Percentiles rank a stretch among this genome's conserved stretches.
Evolutionary conservation across 1,140 invertebrate genomes (phyloP).

Genomic region (Pseudobourletiella spinata): DNA sequence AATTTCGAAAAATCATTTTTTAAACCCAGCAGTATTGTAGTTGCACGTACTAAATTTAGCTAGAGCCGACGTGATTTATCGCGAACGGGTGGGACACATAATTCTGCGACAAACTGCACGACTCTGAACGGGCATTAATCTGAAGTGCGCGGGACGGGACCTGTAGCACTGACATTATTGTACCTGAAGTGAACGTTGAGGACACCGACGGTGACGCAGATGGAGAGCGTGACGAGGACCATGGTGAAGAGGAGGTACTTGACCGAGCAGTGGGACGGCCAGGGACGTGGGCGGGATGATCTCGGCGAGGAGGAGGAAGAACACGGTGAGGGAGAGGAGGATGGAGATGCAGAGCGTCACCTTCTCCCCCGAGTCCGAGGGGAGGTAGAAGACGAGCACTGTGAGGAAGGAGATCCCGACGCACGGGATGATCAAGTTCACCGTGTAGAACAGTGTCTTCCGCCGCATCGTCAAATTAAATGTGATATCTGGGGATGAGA

Average conservation of each 20-base stretch:
- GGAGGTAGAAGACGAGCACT: conserved; percentile 89
- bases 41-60: background rate
- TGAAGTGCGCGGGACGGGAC: background rate
- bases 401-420: conserved; percentile 88
- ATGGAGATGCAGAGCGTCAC: conserved; percentile 93
- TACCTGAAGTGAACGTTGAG: conserved; percentile 97
- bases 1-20: background rate
- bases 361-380: conserved; percentile 92
- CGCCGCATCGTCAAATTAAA: conserved; percentile 91
- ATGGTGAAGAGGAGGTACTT: conserved; percentile 96
- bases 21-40: background rate
- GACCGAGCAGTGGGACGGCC: conserved; percentile 90
- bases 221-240: conserved; percentile 92
- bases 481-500: conserved; percentile 67
- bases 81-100: no score
- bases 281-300: conserved; percentile 96
- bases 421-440: conserved; percentile 82
- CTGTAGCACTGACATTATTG: background rate
- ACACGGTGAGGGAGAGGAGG: conserved; percentile 94
- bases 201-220: conserved; percentile 93
- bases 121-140: background rate
- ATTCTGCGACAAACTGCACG: no score
- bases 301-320: conserved; percentile 92
- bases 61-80: no score
- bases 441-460: conserved; percentile 85